Conservation (phyloP, 2,797 vertebrate genomes). For the Chelonia mydas region DNA sequence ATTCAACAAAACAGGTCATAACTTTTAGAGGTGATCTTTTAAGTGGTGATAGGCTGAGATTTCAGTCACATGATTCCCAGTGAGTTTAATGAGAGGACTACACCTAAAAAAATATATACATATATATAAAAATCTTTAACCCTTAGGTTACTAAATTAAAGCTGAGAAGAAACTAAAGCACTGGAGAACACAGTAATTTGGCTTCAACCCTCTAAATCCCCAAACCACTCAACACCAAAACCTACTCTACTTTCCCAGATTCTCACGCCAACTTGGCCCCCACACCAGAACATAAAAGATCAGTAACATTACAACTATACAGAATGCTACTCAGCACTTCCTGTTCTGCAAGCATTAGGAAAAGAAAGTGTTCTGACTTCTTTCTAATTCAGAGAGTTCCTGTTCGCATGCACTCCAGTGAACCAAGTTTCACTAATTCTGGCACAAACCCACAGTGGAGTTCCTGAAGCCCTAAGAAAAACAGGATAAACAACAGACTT, state of each 20-base stretch:
- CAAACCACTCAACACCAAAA: not conserved
- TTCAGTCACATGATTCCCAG: not conserved
- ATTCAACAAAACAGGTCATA: not conserved
- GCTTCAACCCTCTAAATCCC: not conserved
- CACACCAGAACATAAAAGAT: not conserved
- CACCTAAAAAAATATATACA: accelerated
- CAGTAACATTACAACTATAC: not conserved
- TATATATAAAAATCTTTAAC: not conserved
- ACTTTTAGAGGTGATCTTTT: not conserved
- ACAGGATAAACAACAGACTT: slow-evolving; percentile 16
- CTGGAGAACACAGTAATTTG: not conserved
- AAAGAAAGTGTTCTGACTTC: slow-evolving; percentile 14
- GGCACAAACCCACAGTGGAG: slow-evolving; percentile 7
- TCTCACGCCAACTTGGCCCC: not conserved
- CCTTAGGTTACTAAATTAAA: not conserved
- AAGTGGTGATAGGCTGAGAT: not conserved
- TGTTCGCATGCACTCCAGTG: not conserved
- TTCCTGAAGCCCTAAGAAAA: slow-evolving; percentile 43
- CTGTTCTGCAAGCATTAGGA: not conserved
- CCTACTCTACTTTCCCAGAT: not conserved
- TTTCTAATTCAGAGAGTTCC: not conserved
- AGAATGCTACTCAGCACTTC: not conserved
- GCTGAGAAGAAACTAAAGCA: not conserved
- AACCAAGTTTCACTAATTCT: slow-evolving; percentile 49
- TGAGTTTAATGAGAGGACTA: accelerated